A percentile compares a stretch with the other conserved stretches of the same genome.
These are phyloP conservation scores for Theodoxus fluviatilis DNA, from an alignment of 2,888 invertebrate genomes.

Conservation along the genomic window DNA sequence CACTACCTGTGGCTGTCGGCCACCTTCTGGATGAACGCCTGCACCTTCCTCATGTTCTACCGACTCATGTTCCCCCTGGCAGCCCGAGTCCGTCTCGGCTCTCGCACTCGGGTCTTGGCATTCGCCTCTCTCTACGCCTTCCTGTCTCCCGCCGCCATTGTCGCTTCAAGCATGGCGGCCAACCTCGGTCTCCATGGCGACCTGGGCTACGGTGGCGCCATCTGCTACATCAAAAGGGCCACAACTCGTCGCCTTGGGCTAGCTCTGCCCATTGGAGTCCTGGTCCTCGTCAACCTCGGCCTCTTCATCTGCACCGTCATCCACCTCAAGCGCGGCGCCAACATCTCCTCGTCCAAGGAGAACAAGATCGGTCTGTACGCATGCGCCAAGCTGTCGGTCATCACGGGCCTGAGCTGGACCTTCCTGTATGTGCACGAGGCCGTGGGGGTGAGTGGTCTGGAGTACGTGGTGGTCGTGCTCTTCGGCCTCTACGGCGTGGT, in stretches of 20 bases:
- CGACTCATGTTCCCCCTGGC: background rate
- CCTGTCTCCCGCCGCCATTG: background rate
- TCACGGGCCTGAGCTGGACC: constrained; percentile 43
- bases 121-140: background rate
- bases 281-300: background rate
- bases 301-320: constrained; percentile 5
- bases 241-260: background rate
- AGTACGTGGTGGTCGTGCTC: constrained; percentile 35
- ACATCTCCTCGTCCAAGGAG: constrained; percentile 26
- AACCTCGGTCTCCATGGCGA: background rate
- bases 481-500: constrained; percentile 40
- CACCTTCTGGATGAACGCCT: constrained; percentile 18
- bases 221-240: background rate
- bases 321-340: background rate
- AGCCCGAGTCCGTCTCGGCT: background rate
- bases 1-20: constrained; percentile 22
- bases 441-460: constrained; percentile 33
- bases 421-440: constrained; percentile 37
- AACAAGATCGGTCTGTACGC: constrained; percentile 32
- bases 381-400: constrained; percentile 38
- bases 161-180: background rate
- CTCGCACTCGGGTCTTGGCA: background rate
- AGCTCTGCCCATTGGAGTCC: background rate
- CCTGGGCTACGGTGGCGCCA: constrained; percentile 2
- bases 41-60: constrained; percentile 19